phyloP scores from a whole-genome alignment of 2,113 vertebrate species.

The Callorhinus ursinus region DNA sequence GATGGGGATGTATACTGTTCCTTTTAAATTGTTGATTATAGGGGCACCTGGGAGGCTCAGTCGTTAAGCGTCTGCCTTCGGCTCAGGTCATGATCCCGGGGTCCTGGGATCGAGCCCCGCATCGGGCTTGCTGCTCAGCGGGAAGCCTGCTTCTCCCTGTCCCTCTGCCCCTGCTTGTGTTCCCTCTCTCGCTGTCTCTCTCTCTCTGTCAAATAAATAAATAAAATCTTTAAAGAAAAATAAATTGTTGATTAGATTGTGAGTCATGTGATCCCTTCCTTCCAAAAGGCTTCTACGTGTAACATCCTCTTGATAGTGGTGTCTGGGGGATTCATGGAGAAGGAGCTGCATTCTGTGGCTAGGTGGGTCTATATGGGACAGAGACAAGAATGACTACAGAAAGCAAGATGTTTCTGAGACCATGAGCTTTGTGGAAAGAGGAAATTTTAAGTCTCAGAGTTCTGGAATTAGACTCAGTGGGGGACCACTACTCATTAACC shows the following conservation, averaged over 20 bases:
- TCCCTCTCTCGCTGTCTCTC: too few species aligned
- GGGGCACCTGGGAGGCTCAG: too few species aligned
- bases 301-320: neutral
- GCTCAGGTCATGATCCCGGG: too few species aligned
- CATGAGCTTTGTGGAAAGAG: constrained; percentile 37
- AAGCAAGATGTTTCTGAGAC: constrained; percentile 11
- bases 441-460: constrained; percentile 36
- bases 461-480: constrained; percentile 21
- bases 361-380: neutral
- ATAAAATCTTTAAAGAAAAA: too few species aligned
- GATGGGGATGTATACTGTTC: neutral
- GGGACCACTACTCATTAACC: constrained; percentile 17
- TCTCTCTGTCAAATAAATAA: too few species aligned
- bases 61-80: too few species aligned
- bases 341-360: neutral
- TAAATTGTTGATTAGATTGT: constrained; percentile 11
- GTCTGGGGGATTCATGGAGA: neutral
- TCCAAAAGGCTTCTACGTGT: constrained; percentile 19
- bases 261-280: neutral
- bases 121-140: too few species aligned
- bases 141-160: too few species aligned
- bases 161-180: too few species aligned
- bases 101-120: too few species aligned
- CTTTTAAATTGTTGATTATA: constrained; percentile 18
- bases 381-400: constrained; percentile 18